These are phyloP conservation scores for Euzetes globulus DNA, from an alignment of 2,888 invertebrate genomes.

Conservation along the genomic window DNA sequence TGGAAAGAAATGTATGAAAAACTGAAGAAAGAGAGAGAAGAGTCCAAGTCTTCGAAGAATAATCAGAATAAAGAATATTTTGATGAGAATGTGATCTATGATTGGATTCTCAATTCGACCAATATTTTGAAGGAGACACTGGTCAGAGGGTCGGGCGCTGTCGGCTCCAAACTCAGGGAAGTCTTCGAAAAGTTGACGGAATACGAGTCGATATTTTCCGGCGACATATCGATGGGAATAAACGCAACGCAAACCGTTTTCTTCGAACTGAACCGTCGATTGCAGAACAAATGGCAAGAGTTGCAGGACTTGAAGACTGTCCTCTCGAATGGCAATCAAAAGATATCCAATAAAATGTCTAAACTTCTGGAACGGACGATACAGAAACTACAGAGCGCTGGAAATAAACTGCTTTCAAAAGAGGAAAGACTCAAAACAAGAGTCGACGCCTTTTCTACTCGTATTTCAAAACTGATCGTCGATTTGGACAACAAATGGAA, in stretches of 20 bases:
- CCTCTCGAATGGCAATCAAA: background rate
- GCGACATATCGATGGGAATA: background rate
- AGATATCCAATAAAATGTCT: conserved; percentile 22
- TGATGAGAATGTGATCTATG: conserved; percentile 2
- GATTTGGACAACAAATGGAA: conserved; percentile 32
- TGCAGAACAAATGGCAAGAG: conserved; percentile 26
- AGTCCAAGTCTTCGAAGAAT: background rate
- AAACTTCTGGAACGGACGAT: conserved; percentile 10
- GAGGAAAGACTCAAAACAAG: background rate
- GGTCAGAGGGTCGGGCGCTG: background rate
- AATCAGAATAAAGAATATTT: background rate
- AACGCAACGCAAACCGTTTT: background rate
- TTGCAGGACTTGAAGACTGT: conserved; percentile 3
- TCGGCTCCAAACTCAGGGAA: background rate
- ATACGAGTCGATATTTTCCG: background rate
- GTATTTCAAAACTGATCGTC: conserved; percentile 7
- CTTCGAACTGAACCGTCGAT: background rate
- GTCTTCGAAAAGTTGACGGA: background rate
- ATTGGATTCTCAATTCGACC: conserved; percentile 4
- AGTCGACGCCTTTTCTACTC: background rate
- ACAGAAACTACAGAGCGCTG: conserved; percentile 25
- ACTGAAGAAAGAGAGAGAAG: background rate
- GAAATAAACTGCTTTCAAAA: background rate
- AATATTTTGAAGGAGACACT: background rate
- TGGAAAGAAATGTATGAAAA: conserved; percentile 32